phyloP scores from a whole-genome alignment of 1,140 invertebrate species.

The Leucophenga varia region DNA sequence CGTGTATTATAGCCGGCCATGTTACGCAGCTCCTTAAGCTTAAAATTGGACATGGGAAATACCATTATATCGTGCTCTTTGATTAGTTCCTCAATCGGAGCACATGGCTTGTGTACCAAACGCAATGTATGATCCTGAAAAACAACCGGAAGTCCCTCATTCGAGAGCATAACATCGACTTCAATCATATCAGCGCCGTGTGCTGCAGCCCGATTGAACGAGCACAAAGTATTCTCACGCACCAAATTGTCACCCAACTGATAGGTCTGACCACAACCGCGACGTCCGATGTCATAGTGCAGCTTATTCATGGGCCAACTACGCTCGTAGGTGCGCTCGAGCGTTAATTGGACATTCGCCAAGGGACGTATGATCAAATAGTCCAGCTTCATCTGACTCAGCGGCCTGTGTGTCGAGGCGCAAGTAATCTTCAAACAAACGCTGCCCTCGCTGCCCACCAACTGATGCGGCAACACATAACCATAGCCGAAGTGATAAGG shows the following conservation, averaged over 20 bases:
- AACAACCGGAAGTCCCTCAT: slow-evolving; percentile 36
- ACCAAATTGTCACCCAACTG: not conserved
- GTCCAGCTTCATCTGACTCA: slow-evolving; percentile 26
- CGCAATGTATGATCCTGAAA: slow-evolving; percentile 31
- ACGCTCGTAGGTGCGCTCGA: slow-evolving; percentile 18
- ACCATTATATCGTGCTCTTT: slow-evolving; percentile 16
- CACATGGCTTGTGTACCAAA: slow-evolving; percentile 9
- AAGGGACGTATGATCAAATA: slow-evolving; percentile 28
- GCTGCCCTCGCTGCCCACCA: slow-evolving; percentile 22
- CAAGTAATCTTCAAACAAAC: slow-evolving; percentile 25
- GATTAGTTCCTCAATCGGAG: slow-evolving; percentile 8
- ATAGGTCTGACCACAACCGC: slow-evolving; percentile 30
- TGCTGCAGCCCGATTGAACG: slow-evolving; percentile 12
- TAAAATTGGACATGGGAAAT: slow-evolving; percentile 4
- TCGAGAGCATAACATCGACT: slow-evolving; percentile 38
- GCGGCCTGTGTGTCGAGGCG: slow-evolving; percentile 35
- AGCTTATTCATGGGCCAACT: slow-evolving; percentile 14
- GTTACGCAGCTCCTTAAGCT: slow-evolving; percentile 20
- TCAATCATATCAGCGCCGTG: slow-evolving; percentile 38
- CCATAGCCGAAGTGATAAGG: slow-evolving; percentile 39
- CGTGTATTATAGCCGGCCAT: slow-evolving; percentile 23
- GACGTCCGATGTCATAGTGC: slow-evolving; percentile 29
- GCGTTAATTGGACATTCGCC: slow-evolving; percentile 3
- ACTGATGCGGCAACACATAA: slow-evolving; percentile 15
- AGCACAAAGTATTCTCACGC: slow-evolving; percentile 36